Percentiles rank a stretch among this genome's conserved stretches.
These are phyloP conservation scores for Melinaea menophilus DNA, from an alignment of 2,888 invertebrate genomes.

Conservation along the genomic window DNA sequence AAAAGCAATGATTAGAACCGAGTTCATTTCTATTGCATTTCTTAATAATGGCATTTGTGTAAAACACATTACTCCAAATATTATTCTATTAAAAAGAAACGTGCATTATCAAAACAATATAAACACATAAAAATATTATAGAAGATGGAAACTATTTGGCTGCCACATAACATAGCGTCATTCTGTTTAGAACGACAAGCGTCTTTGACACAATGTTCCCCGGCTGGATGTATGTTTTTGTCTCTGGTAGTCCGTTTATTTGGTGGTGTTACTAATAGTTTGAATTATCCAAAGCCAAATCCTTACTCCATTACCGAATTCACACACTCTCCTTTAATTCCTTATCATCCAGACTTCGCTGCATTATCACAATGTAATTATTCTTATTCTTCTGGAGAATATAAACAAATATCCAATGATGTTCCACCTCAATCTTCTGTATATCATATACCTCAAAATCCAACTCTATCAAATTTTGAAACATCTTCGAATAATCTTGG, in stretches of 20 bases:
- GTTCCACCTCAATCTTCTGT: too few relatives aligned
- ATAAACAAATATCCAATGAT: too few relatives aligned
- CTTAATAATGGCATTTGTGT: too few relatives aligned
- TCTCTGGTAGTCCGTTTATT: constrained; percentile 77
- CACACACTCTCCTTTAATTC: neutral
- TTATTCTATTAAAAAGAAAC: too few relatives aligned
- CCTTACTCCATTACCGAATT: neutral
- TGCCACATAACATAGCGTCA: neutral
- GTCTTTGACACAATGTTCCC: constrained; percentile 77
- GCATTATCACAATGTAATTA: neutral
- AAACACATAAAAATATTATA: too few relatives aligned
- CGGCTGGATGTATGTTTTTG: constrained; percentile 78
- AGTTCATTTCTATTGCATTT: too few relatives aligned
- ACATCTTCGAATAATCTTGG: too few relatives aligned
- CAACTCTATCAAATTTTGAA: too few relatives aligned
- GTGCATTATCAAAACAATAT: too few relatives aligned
- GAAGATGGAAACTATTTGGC: neutral
- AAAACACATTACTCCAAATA: too few relatives aligned
- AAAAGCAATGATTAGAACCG: too few relatives aligned
- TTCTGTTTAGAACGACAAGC: constrained; percentile 71
- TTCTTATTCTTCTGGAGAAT: too few relatives aligned
- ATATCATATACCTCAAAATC: neutral
- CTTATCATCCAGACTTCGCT: constrained; percentile 1
- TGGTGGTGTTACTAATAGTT: constrained; percentile 69
- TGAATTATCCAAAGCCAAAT: constrained; percentile 32